Evolutionary conservation across 1,140 invertebrate species (phyloP), one percentile per base, ranked within the genome.

Genomic region (Phymastichus coffea): DNA sequence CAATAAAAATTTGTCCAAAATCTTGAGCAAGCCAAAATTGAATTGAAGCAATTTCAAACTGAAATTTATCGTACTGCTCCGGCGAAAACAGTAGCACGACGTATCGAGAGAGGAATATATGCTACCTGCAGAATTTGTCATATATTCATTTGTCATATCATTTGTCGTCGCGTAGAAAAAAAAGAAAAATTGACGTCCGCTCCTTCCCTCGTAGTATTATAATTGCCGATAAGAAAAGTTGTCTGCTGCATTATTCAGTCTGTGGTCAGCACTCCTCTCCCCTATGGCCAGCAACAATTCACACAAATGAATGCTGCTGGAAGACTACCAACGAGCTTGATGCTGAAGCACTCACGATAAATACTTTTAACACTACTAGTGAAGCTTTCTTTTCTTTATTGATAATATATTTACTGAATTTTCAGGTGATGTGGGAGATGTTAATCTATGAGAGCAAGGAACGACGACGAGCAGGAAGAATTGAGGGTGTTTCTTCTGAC

Each of bases 401-500:
- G 26, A 22, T 19, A 3, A 59, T 17, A 28, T 49, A 3, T 59
- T 64, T 41, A 51, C 51, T 65, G 56, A 57, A 30, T 80, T 68
- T 74, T 81, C 71, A 89, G 82, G 83, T 93, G 10, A 79, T 94
- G 28, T 94, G 90, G 87, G 90, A 94, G 74, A 86, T 85, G 56
- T 94, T 91, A 54, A 0, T 62, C 60, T 4, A 53, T 52, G 22
- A 35, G 59, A 40, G 49, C 48, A 10, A 61, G 37, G 8, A 44
- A 51, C 2, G 71, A 71, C 2, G 70, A 77, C 7, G 67, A 78
- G 70, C 76, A 81, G 9, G 90, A 93, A 67, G 84, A 87, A 69
- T 94, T 25, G 88, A 89, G 63, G 92, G 92, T 12, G 93, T 91
- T 10, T 87, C 89, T 15, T 90, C 90, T 1, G 92, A 94, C 71